Evolutionary conservation across 2,113 vertebrate species (phyloP).

Genomic region (Vidua macroura): DNA sequence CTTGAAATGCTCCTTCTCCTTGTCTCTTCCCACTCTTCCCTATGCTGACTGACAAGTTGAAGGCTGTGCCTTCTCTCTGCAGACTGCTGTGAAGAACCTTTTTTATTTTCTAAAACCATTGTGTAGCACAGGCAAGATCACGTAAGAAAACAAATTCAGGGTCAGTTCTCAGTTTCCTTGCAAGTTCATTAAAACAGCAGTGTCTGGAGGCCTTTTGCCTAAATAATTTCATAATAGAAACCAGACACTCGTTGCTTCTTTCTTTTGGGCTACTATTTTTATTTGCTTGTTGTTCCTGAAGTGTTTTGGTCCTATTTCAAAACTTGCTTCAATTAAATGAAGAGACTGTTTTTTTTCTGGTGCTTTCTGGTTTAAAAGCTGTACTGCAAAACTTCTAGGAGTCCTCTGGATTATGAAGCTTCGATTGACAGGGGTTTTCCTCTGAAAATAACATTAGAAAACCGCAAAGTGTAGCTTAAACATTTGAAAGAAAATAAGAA

Average conservation of each 20-base stretch:
- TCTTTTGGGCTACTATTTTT: slow-evolving; percentile 71
- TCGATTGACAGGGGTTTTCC: background rate
- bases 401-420: background rate
- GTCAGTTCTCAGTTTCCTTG: background rate
- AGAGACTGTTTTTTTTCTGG: background rate
- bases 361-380: slow-evolving; percentile 41
- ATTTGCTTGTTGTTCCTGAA: slow-evolving; percentile 68
- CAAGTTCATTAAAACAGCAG: slow-evolving; percentile 23
- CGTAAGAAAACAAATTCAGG: background rate
- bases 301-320: slow-evolving; percentile 65
- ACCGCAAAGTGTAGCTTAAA: background rate
- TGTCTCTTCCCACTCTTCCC: background rate
- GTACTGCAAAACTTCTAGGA: background rate
- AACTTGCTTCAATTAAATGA: slow-evolving; percentile 50
- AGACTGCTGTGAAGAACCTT: background rate
- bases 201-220: slow-evolving; percentile 42
- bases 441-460: background rate
- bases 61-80: background rate
- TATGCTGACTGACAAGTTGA: background rate
- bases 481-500: slow-evolving; percentile 21
- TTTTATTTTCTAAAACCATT: background rate
- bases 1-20: background rate
- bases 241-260: slow-evolving; percentile 65
- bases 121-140: slow-evolving; percentile 7
- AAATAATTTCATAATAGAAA: slow-evolving; percentile 60